A percentile compares a stretch with the other conserved stretches of the same genome.
These are phyloP conservation scores for Platysternon megacephalum DNA, from an alignment of 2,113 vertebrate species.

Conservation along the genomic window DNA sequence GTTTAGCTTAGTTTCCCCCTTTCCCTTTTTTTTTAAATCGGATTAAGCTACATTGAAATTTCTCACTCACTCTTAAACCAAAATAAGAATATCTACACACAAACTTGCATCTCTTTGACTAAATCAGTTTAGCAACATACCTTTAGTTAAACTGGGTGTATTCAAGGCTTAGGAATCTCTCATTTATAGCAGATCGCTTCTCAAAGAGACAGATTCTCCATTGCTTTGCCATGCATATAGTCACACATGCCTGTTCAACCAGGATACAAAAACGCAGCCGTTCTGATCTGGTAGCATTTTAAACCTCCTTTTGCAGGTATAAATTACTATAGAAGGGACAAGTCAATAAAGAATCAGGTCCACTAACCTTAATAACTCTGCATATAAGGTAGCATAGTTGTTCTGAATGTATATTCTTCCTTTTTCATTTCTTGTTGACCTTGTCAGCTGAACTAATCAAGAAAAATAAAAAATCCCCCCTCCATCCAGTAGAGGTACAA, in stretches of 20 bases:
- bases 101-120: neutral
- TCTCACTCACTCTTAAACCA: neutral
- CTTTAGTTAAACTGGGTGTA: neutral
- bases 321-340: neutral
- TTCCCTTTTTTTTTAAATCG: neutral
- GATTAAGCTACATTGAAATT: neutral
- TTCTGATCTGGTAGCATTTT: neutral
- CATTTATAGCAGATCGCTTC: constrained; percentile 48
- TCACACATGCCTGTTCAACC: neutral
- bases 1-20: neutral
- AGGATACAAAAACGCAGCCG: neutral
- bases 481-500: neutral
- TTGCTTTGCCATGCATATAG: fast-evolving
- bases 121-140: neutral
- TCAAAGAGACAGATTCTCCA: neutral
- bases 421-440: constrained; percentile 35
- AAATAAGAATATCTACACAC: fast-evolving
- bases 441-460: neutral
- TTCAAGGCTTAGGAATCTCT: neutral
- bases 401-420: constrained; percentile 39
- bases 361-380: constrained; percentile 20
- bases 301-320: fast-evolving
- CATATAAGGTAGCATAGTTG: neutral
- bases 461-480: neutral
- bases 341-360: neutral